These are phyloP conservation scores for Cyrtorhinus lividipennis DNA, from an alignment of 1,140 invertebrate species.

Conservation along the genomic window DNA sequence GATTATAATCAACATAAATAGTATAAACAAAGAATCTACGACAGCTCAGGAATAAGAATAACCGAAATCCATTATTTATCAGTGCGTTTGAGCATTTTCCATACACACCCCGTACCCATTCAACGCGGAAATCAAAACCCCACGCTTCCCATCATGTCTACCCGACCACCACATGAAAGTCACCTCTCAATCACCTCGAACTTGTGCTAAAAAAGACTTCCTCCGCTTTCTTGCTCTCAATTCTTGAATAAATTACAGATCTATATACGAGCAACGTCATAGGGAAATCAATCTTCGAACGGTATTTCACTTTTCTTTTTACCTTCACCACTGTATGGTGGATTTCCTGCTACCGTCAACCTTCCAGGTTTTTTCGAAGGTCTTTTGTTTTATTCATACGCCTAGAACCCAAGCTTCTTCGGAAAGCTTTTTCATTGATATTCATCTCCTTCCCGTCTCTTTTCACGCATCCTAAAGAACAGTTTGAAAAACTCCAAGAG, in stretches of 20 bases:
- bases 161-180: not conserved
- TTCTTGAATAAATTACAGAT: constrained; percentile 18
- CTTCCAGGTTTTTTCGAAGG: constrained; percentile 1
- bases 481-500: too few relatives aligned
- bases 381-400: constrained; percentile 18
- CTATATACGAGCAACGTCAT: constrained; percentile 7
- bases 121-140: too few relatives aligned
- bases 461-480: not conserved
- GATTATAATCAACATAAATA: too few relatives aligned
- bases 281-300: constrained; percentile 16
- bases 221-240: not conserved
- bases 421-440: constrained; percentile 2
- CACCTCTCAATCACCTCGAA: not conserved
- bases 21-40: too few relatives aligned
- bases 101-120: not conserved
- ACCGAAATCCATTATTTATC: not conserved
- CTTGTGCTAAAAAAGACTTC: not conserved
- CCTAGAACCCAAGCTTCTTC: not conserved
- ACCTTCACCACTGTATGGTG: not conserved
- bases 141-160: not conserved
- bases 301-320: not conserved
- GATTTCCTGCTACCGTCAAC: not conserved
- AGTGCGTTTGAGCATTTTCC: not conserved
- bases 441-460: constrained; percentile 1
- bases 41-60: not conserved